phyloP scores from a whole-genome alignment of 2,113 vertebrate genomes.

The Mesocricetus auratus region DNA sequence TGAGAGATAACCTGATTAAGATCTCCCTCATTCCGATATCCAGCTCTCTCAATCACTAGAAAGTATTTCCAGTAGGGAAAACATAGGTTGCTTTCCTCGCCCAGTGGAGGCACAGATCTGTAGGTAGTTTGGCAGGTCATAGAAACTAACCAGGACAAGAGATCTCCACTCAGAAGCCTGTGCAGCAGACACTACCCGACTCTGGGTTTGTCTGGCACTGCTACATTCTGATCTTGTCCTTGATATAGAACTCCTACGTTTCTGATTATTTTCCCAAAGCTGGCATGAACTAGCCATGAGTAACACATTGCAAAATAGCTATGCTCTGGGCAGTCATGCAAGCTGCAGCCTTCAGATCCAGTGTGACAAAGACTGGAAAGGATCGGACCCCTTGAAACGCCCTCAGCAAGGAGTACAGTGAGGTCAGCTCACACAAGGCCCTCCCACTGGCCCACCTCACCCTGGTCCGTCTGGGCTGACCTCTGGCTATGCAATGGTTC shows the following conservation, averaged over 20 bases:
- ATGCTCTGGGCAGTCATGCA: background rate
- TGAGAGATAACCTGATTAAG: background rate
- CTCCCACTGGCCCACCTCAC: background rate
- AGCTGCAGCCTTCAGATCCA: conserved; percentile 42
- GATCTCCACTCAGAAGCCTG: background rate
- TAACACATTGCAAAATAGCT: conserved; percentile 69
- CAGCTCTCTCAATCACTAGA: background rate
- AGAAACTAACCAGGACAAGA: background rate
- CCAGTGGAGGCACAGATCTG: background rate
- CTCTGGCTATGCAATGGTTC: conserved; percentile 47
- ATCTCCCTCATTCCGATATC: conserved; percentile 18
- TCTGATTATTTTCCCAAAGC: conserved; percentile 73
- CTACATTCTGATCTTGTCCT: conserved; percentile 50
- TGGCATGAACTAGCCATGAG: conserved; percentile 58
- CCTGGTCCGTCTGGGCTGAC: background rate
- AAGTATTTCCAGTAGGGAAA: background rate
- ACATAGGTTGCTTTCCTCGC: background rate
- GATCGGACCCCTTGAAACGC: background rate
- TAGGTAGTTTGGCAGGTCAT: background rate
- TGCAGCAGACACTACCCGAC: conserved; percentile 42
- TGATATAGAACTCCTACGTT: conserved; percentile 73
- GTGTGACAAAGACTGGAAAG: background rate
- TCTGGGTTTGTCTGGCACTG: background rate
- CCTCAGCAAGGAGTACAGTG: background rate
- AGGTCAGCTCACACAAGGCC: background rate